These are phyloP conservation scores for Neuroscelio doddi DNA, from an alignment of 2,888 invertebrate species.

Conservation along the genomic window DNA sequence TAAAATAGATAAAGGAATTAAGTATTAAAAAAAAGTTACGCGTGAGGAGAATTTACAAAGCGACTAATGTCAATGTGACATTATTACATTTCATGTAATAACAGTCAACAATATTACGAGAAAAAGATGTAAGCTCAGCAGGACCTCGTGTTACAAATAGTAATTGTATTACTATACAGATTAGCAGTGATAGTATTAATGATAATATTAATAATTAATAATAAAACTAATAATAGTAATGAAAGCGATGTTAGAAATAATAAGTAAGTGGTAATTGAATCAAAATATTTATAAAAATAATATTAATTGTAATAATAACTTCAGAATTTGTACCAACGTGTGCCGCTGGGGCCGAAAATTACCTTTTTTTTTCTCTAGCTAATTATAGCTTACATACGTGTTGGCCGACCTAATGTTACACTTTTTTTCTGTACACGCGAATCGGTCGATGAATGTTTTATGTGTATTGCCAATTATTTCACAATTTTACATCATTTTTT, in stretches of 20 bases:
- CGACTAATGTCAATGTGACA: slow-evolving; percentile 14
- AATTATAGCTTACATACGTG: slow-evolving; percentile 45
- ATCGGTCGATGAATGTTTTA: slow-evolving; percentile 11
- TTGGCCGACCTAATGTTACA: slow-evolving; percentile 37
- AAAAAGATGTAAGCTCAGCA: slow-evolving; percentile 12
- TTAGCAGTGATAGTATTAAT: slow-evolving; percentile 8
- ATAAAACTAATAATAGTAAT: slow-evolving; percentile 11
- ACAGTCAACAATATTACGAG: not conserved
- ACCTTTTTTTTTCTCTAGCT: slow-evolving; percentile 42
- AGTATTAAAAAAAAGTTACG: not conserved
- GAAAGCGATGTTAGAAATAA: no score
- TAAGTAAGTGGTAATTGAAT: slow-evolving; percentile 10
- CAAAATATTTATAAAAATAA: slow-evolving; percentile 1
- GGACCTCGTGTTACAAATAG: slow-evolving; percentile 20
- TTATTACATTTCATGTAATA: slow-evolving; percentile 1
- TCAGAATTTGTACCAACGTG: slow-evolving; percentile 58
- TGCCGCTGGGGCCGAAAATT: slow-evolving; percentile 52
- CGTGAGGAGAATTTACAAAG: slow-evolving; percentile 12
- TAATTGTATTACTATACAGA: slow-evolving; percentile 17
- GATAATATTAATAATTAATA: slow-evolving; percentile 6
- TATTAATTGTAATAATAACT: slow-evolving; percentile 29
- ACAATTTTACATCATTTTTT: no score
- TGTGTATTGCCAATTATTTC: not conserved
- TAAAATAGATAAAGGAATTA: not conserved
- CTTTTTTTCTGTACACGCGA: slow-evolving; percentile 27